Conservation (phyloP, 2,113 vertebrate genomes). For the Planiliza haematocheilus region DNA sequence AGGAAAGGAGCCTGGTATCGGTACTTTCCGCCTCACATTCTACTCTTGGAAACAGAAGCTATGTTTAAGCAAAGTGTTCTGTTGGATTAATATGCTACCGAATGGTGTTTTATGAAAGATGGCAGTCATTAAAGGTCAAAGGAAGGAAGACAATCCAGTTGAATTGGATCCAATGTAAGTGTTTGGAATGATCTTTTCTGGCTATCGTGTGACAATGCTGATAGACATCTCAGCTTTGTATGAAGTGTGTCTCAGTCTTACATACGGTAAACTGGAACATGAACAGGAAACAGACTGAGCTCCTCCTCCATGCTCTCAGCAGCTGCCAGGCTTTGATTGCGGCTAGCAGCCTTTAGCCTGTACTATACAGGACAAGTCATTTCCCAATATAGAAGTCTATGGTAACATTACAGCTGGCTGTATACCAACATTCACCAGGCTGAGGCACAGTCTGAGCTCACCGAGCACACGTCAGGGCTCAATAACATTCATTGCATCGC, state of each 20-base stretch:
- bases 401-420: not conserved
- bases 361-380: constrained; percentile 30
- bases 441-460: not conserved
- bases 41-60: no score
- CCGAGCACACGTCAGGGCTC: not conserved
- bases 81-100: no score
- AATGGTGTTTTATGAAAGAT: no score
- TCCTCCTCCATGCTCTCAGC: constrained; percentile 39
- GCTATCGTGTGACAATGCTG: no score
- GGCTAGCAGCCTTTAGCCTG: constrained; percentile 45
- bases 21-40: no score
- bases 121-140: no score
- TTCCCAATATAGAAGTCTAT: constrained; percentile 31
- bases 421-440: not conserved
- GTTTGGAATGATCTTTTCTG: no score
- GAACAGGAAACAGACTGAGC: constrained; percentile 65
- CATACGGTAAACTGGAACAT: constrained; percentile 8
- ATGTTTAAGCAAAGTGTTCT: no score
- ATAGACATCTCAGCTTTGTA: not conserved
- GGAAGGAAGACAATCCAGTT: no score
- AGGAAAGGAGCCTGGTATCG: no score
- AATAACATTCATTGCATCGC: not conserved
- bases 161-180: no score
- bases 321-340: constrained; percentile 58
- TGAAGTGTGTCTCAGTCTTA: not conserved